Conservation (phyloP, 2,113 vertebrate species). For the Aphyosemion australe region DNA sequence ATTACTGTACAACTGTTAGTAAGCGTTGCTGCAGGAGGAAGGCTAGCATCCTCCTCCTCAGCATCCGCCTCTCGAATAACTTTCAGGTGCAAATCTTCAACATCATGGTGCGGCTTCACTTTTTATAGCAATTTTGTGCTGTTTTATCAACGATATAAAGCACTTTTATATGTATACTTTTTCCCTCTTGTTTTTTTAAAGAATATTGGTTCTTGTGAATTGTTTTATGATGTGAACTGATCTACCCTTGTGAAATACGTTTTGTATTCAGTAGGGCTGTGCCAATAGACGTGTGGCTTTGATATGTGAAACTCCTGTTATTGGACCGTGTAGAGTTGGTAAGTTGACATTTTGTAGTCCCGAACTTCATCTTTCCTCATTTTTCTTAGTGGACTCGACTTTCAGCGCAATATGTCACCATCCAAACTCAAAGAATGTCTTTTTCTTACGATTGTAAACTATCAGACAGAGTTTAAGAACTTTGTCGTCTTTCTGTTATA, state of each 20-base stretch:
- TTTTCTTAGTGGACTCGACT: conserved; percentile 46
- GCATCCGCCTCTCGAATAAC: conserved; percentile 63
- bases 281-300: conserved; percentile 81
- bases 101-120: conserved; percentile 83
- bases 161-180: conserved; percentile 82
- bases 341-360: conserved; percentile 50
- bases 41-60: conserved; percentile 47
- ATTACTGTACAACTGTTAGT: conserved; percentile 83
- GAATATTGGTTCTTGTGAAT: conserved; percentile 74
- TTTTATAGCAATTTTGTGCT: conserved; percentile 84
- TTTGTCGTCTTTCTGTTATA: conserved; percentile 44
- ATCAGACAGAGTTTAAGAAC: conserved; percentile 38
- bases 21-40: conserved; percentile 45
- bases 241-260: conserved; percentile 69
- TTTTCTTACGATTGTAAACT: conserved; percentile 60
- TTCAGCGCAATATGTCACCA: conserved; percentile 35
- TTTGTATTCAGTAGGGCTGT: conserved; percentile 87
- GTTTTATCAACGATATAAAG: conserved; percentile 82
- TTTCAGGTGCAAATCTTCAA: conserved; percentile 80
- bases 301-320: conserved; percentile 70
- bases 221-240: conserved; percentile 84
- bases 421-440: conserved; percentile 61
- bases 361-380: conserved; percentile 14
- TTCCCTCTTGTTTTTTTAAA: conserved; percentile 58
- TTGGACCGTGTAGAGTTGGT: conserved; percentile 69